These are phyloP conservation scores for Hippocampus zosterae DNA, from an alignment of 2,113 vertebrate genomes.

Conservation along the genomic window DNA sequence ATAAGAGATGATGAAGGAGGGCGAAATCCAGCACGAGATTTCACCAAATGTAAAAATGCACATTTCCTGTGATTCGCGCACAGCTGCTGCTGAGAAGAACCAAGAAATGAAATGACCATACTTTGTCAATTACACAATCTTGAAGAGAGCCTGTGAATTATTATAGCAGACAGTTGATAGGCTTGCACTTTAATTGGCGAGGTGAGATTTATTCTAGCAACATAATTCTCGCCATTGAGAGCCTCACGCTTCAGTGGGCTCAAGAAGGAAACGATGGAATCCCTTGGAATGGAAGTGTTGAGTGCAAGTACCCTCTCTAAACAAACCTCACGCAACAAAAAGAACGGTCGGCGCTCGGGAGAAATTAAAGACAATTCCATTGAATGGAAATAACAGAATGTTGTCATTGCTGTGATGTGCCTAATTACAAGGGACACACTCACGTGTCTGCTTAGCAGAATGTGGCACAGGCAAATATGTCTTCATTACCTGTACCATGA, in stretches of 20 bases:
- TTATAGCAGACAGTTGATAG: conserved; percentile 45
- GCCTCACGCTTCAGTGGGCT: conserved; percentile 29
- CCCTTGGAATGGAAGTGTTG: conserved; percentile 32
- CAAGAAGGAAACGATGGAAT: conserved; percentile 18
- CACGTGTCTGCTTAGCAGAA: background rate
- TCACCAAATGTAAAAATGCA: conserved; percentile 17
- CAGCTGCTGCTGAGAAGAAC: background rate
- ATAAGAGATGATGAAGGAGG: conserved; percentile 2
- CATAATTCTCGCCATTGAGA: conserved; percentile 41
- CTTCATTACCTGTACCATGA: background rate
- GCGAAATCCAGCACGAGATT: background rate
- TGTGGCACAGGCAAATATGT: background rate
- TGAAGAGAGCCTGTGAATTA: conserved; percentile 20
- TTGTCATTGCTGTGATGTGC: too few species aligned
- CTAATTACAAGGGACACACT: too few species aligned
- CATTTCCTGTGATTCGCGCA: conserved; percentile 3
- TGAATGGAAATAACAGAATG: too few species aligned
- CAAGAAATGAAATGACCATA: background rate
- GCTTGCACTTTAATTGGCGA: conserved; percentile 38
- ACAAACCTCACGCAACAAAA: too few species aligned
- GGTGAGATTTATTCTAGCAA: conserved; percentile 37
- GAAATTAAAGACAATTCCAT: too few species aligned
- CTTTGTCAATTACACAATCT: background rate
- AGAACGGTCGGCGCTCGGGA: too few species aligned
- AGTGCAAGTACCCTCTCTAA: conserved; percentile 15